Evolutionary conservation across 2,797 vertebrate genomes (phyloP).

Genomic region (Gallirallus australis): DNA sequence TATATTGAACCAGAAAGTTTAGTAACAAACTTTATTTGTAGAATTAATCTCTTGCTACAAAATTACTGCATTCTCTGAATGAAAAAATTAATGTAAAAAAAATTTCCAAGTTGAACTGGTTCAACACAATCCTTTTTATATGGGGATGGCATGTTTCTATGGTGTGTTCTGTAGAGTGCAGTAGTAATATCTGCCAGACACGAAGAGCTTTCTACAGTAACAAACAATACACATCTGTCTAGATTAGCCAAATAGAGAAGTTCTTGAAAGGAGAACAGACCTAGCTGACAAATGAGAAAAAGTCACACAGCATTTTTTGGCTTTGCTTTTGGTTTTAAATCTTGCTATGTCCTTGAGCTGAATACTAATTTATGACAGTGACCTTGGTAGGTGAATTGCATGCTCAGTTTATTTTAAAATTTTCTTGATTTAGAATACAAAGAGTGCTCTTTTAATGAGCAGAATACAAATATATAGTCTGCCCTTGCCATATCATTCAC

Average conservation of each 20-base stretch:
- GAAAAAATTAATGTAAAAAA: neutral
- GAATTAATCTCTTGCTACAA: neutral
- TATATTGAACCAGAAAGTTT: neutral
- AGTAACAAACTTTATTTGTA: neutral
- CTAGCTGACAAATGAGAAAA: neutral
- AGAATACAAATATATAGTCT: neutral
- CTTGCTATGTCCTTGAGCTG: neutral
- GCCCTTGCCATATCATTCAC: neutral
- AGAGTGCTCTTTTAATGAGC: neutral
- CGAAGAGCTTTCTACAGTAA: neutral
- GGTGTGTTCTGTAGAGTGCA: neutral
- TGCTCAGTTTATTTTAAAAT: constrained; percentile 2
- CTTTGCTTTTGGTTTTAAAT: neutral
- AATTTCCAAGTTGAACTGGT: neutral
- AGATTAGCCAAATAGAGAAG: neutral
- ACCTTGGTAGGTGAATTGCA: neutral
- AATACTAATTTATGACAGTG: neutral
- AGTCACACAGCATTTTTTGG: neutral
- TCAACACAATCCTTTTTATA: neutral
- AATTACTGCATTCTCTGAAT: neutral
- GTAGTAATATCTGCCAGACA: neutral
- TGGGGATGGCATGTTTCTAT: neutral
- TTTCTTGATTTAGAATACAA: neutral
- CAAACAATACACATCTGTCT: neutral
- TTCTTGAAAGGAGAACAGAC: neutral